Base-by-base conservation (phyloP, 2,113 vertebrate genomes). In the Phalacrocorax aristotelis region DNA sequence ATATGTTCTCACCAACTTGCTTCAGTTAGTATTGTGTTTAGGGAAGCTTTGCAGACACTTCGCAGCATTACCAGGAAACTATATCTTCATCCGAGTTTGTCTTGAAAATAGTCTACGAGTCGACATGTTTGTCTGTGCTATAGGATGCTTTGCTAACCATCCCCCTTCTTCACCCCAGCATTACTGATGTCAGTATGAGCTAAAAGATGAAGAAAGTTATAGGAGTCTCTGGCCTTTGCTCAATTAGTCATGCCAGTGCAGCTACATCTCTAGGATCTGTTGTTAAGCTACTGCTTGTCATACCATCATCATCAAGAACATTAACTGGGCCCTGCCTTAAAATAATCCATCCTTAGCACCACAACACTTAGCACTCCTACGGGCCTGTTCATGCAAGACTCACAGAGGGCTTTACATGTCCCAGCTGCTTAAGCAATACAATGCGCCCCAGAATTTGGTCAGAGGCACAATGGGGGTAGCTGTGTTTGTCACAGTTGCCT, bases 311-410 rank as follows among this genome's bases (percentile, higher is more conserved):
- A 95, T 42, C 75, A 89, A 61, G 77, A 27, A 11, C 71, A 58
- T 77, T 95, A 85, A 85, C 69, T 94, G 78, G 34, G 87, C 84
- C 70, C 78, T 87, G 82, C 93, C 87, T 96, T 86, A 87, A 93
- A 94, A 94, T 95, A 95, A 96, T 95, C 91, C 93, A 66, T 91
- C 84, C 82, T 85, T 58, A 85, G 89, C 46, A 9, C 32, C 51
- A 30, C 66, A 84, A 38, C 76, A 85, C 81, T 94, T 95, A 3
- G 3, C 93, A 85, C 94, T 92, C 94, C 66, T 93, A 91, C 15
- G 1, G 74, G 75, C 95, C 84, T 94, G 93, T 83, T 91, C 89
- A 44, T 85, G 75, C 94, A 97, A 93, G 91, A 70, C 71, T 95
- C 57, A 74, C 72, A 36, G 62, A 97, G 70, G 55, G 87, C 70